These are phyloP conservation scores for Actenoides lindsayi DNA, from an alignment of 2,113 vertebrate genomes.

Conservation along the genomic window DNA sequence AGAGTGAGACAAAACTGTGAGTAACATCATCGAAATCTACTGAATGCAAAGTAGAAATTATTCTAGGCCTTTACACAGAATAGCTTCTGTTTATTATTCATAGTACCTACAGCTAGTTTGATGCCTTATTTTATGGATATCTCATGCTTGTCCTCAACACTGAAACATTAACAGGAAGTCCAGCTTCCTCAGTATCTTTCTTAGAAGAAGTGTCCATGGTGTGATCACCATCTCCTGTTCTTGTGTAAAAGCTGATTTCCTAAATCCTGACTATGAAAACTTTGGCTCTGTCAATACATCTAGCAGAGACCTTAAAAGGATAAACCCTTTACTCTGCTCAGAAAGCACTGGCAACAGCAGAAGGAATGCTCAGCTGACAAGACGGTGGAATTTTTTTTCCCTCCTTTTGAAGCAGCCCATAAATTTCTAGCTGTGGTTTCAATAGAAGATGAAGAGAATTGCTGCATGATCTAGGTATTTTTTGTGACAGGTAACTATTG, in stretches of 20 bases:
- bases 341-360: background rate
- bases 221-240: background rate
- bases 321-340: background rate
- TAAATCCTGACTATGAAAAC: background rate
- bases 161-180: background rate
- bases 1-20: background rate
- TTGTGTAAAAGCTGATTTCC: background rate
- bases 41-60: background rate
- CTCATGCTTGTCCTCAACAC: background rate
- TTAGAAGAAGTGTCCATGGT: background rate
- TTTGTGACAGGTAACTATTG: background rate
- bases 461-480: background rate
- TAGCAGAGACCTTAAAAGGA: background rate
- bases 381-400: background rate
- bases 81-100: background rate
- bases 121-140: background rate
- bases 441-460: background rate
- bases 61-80: background rate
- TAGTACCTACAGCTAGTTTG: background rate
- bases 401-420: background rate
- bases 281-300: background rate
- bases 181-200: background rate
- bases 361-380: background rate
- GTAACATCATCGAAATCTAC: background rate
- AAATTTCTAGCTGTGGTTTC: background rate